These are phyloP conservation scores for Ceratina calcarata DNA, from an alignment of 1,140 invertebrate species.

Conservation along the genomic window DNA sequence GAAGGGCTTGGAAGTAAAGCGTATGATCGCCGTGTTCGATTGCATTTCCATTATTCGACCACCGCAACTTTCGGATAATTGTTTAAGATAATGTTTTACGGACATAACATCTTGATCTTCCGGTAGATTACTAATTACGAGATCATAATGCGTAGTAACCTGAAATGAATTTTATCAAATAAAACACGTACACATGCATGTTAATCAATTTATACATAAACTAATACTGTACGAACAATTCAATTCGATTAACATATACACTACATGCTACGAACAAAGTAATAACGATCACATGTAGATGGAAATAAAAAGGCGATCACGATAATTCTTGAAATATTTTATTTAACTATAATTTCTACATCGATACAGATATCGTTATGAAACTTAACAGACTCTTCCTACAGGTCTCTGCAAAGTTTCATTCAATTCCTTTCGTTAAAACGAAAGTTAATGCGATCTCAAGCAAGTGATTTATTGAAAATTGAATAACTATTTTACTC, in stretches of 20 bases:
- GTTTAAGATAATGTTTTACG: slow-evolving; percentile 83
- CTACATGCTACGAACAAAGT: background rate
- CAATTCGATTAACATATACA: too few species aligned
- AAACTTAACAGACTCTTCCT: too few species aligned
- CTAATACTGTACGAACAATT: too few species aligned
- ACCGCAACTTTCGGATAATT: slow-evolving; percentile 90
- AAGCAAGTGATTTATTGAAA: background rate
- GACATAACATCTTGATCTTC: slow-evolving; percentile 76
- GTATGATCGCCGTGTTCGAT: slow-evolving; percentile 84
- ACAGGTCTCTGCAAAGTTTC: too few species aligned
- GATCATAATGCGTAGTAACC: slow-evolving; percentile 75
- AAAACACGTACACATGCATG: background rate
- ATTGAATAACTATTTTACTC: background rate
- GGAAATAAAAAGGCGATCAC: slow-evolving; percentile 28
- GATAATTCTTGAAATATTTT: slow-evolving; percentile 8
- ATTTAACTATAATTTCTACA: slow-evolving; percentile 1
- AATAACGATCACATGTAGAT: background rate
- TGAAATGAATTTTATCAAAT: slow-evolving; percentile 63
- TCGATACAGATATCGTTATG: too few species aligned
- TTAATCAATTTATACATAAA: background rate
- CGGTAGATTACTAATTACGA: slow-evolving; percentile 81
- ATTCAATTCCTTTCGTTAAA: too few species aligned
- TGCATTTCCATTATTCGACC: slow-evolving; percentile 86
- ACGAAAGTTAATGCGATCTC: too few species aligned
- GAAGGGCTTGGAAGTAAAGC: slow-evolving; percentile 86